A percentile compares a stretch with the other conserved stretches of the same genome.
These are phyloP conservation scores for Eueides isabella DNA, from an alignment of 1,140 invertebrate genomes.

Conservation along the genomic window DNA sequence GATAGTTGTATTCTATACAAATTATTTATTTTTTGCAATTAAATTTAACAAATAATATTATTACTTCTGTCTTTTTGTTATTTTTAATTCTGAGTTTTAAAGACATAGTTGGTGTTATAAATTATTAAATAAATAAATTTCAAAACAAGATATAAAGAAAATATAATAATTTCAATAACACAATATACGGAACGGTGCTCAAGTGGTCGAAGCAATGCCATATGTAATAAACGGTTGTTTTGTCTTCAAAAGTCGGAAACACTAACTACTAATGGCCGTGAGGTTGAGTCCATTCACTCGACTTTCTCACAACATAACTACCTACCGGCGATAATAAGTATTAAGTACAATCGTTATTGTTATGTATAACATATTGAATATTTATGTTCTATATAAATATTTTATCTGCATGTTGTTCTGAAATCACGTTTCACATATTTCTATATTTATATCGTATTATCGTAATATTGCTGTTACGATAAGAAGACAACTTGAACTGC, in stretches of 20 bases:
- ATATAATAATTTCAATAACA: background rate
- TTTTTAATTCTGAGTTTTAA: too few species aligned
- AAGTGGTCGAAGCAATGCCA: background rate
- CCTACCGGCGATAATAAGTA: background rate
- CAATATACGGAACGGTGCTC: background rate
- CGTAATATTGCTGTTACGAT: background rate
- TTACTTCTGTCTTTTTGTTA: background rate
- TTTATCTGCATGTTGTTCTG: background rate
- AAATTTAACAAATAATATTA: background rate
- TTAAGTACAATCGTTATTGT: background rate
- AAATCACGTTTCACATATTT: background rate
- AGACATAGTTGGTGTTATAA: too few species aligned
- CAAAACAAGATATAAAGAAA: background rate
- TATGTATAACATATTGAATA: background rate
- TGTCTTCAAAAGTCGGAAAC: constrained; percentile 5
- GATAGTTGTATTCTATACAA: background rate
- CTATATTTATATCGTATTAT: background rate
- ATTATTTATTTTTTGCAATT: background rate
- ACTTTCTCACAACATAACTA: constrained; percentile 9
- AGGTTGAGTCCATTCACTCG: constrained; percentile 8
- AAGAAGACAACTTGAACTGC: background rate
- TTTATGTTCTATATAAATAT: background rate
- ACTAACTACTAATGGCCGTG: constrained; percentile 9
- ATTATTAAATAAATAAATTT: too few species aligned
- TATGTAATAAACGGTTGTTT: constrained; percentile 10